Conservation (phyloP, 2,888 invertebrate genomes). For the Harpagoxenus sublaevis region DNA sequence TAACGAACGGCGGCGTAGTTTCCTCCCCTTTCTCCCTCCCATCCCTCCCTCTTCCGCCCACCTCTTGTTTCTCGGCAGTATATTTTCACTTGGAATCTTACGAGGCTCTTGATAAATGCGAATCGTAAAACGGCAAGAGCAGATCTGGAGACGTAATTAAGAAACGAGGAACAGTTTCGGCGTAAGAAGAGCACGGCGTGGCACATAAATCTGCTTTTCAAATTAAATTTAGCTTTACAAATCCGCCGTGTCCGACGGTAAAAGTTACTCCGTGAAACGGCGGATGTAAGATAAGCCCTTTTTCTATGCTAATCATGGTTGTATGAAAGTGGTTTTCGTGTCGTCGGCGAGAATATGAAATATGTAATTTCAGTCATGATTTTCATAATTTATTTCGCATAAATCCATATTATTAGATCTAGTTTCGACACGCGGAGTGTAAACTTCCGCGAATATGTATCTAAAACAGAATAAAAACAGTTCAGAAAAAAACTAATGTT, state of each 20-base stretch:
- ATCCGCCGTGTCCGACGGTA: slow-evolving; percentile 64
- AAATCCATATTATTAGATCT: slow-evolving; percentile 48
- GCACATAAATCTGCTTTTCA: slow-evolving; percentile 69
- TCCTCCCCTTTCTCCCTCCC: background rate
- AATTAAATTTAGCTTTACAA: slow-evolving; percentile 74
- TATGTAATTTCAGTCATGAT: slow-evolving; percentile 43
- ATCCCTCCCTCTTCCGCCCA: background rate
- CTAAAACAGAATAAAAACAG: background rate
- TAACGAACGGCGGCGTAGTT: slow-evolving; percentile 64
- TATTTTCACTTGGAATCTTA: slow-evolving; percentile 73
- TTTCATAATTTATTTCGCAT: slow-evolving; percentile 47
- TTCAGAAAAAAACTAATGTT: background rate
- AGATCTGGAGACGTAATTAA: slow-evolving; percentile 73
- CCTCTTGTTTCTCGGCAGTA: slow-evolving; percentile 70
- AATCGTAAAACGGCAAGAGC: slow-evolving; percentile 70
- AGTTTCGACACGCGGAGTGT: slow-evolving; percentile 8
- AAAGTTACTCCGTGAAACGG: slow-evolving; percentile 50
- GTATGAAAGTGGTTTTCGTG: slow-evolving; percentile 35
- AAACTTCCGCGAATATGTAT: background rate
- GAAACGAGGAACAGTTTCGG: slow-evolving; percentile 65
- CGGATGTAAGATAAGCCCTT: slow-evolving; percentile 33
- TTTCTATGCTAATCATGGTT: slow-evolving; percentile 42
- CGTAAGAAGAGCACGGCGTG: slow-evolving; percentile 59
- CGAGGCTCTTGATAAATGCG: slow-evolving; percentile 72
- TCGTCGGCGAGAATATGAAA: slow-evolving; percentile 38